Conservation (phyloP, 2,888 invertebrate genomes). For the Acleris cristana region DNA sequence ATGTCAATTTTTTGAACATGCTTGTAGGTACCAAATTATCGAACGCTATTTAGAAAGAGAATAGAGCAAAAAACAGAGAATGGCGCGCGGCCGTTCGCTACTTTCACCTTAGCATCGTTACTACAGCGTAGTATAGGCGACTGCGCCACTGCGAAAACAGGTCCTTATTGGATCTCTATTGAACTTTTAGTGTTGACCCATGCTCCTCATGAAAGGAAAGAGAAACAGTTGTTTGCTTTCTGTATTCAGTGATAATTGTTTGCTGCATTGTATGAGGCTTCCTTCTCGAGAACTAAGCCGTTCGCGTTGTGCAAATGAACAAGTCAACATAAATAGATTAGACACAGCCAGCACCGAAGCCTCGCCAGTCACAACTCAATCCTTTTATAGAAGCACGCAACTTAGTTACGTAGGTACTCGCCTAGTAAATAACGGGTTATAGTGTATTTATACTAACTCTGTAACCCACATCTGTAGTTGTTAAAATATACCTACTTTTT, state of each 20-base stretch:
- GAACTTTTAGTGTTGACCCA: neutral
- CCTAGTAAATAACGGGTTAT: constrained; percentile 11
- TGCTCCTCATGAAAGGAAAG: neutral
- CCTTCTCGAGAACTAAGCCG: constrained; percentile 27
- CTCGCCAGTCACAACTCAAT: constrained; percentile 56
- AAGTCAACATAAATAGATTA: constrained; percentile 32
- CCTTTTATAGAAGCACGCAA: constrained; percentile 53
- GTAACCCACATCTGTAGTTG: constrained; percentile 11
- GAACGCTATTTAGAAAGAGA: constrained; percentile 22
- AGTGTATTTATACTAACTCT: neutral
- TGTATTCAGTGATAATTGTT: neutral
- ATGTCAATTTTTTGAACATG: neutral
- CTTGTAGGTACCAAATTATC: neutral
- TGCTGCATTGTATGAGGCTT: constrained; percentile 27
- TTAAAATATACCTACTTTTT: neutral
- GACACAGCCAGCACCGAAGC: constrained; percentile 58
- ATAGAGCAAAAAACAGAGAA: constrained; percentile 23
- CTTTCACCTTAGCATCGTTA: constrained; percentile 28
- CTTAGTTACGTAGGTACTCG: constrained; percentile 3
- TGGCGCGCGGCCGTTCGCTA: constrained; percentile 19
- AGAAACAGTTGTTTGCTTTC: neutral
- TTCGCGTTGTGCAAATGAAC: constrained; percentile 20
- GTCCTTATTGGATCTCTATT: neutral
- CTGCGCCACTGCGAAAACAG: constrained; percentile 16
- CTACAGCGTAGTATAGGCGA: neutral